Conservation (phyloP, 2,113 vertebrate species). For the Myrmecobius fasciatus region DNA sequence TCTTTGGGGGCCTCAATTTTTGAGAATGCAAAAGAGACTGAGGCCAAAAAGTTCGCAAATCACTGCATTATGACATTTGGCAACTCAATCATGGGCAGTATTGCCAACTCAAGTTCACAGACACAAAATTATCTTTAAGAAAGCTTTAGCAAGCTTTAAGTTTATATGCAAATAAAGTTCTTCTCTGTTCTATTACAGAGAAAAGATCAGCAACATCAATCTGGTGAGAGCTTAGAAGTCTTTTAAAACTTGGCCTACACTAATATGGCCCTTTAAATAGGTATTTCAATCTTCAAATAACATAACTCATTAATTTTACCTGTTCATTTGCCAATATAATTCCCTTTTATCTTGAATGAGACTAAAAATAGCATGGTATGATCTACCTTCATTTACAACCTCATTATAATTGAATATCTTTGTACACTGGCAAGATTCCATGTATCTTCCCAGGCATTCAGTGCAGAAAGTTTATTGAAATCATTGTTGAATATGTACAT, state of each 20-base stretch:
- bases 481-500: conserved; percentile 56
- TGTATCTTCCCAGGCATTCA: conserved; percentile 52
- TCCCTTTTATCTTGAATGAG: conserved; percentile 53
- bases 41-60: not conserved
- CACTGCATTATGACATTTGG: not conserved
- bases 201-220: conserved; percentile 42
- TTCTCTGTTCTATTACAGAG: not conserved
- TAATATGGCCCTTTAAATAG: conserved; percentile 8
- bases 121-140: not conserved
- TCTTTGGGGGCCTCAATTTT: not conserved
- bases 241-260: conserved; percentile 30
- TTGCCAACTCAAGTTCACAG: not conserved
- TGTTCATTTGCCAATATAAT: conserved; percentile 59
- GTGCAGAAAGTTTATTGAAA: conserved; percentile 47
- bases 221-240: conserved; percentile 1
- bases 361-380: conserved; percentile 6
- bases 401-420: conserved; percentile 63
- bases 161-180: not conserved
- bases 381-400: conserved; percentile 24
- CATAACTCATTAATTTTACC: conserved; percentile 49
- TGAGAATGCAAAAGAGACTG: not conserved
- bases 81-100: not conserved
- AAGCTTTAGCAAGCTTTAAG: not conserved
- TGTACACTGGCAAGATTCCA: conserved; percentile 62
- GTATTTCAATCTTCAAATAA: conserved; percentile 37